phyloP scores from a whole-genome alignment of 2,113 vertebrate species.

The Clarias gariepinus region DNA sequence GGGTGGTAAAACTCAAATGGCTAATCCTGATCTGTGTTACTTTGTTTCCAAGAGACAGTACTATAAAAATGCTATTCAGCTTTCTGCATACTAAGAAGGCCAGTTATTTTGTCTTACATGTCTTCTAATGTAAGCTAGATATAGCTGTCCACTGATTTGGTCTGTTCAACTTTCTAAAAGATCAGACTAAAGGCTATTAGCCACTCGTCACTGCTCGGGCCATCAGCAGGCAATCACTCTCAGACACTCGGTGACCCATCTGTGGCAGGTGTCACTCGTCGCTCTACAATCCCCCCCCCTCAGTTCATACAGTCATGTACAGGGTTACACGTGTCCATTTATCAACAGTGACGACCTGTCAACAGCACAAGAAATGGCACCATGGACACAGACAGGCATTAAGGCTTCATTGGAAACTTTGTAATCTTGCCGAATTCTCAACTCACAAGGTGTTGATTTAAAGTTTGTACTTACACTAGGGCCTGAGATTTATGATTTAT shows the following conservation, averaged over 20 bases:
- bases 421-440: not conserved
- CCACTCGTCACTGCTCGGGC: not conserved
- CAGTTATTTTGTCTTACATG: not conserved
- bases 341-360: not conserved
- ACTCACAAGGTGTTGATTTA: not conserved
- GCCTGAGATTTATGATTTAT: not conserved
- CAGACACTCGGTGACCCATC: not conserved
- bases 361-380: not conserved
- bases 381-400: not conserved
- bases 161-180: constrained; percentile 8
- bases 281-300: not conserved
- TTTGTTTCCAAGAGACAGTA: not conserved
- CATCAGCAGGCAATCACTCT: not conserved
- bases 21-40: constrained; percentile 1
- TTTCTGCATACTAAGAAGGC: not conserved
- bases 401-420: not conserved
- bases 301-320: not conserved
- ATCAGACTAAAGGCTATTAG: not conserved
- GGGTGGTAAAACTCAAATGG: constrained; percentile 8
- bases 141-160: not conserved
- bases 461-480: not conserved
- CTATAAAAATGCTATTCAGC: not conserved
- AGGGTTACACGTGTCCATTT: not conserved
- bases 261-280: not conserved
- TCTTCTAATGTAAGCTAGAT: not conserved